These are phyloP conservation scores for Oreochromis niloticus DNA, from an alignment of 2,113 vertebrate genomes.

Conservation along the genomic window DNA sequence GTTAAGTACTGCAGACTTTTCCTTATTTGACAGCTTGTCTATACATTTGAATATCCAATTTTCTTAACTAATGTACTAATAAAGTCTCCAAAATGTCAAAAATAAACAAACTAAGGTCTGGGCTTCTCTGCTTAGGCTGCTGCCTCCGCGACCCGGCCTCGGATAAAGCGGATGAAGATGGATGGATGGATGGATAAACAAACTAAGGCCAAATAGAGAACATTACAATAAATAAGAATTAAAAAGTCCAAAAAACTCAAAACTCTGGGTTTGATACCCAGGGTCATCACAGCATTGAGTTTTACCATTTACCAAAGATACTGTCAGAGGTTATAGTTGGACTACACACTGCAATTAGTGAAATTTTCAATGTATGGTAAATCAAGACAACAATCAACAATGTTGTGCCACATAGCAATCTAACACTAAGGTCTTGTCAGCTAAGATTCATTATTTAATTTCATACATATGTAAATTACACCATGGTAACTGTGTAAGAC, in stretches of 20 bases:
- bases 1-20: background rate
- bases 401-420: background rate
- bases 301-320: background rate
- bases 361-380: background rate
- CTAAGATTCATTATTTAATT: background rate
- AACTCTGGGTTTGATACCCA: background rate
- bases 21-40: background rate
- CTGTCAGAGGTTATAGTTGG: background rate
- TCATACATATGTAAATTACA: background rate
- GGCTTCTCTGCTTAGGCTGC: too few species aligned
- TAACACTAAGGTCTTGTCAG: background rate
- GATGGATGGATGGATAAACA: too few species aligned
- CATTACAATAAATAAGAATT: background rate
- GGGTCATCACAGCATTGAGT: background rate
- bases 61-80: background rate
- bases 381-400: background rate
- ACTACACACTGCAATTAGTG: background rate
- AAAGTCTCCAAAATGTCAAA: background rate
- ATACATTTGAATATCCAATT: background rate
- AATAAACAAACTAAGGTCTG: background rate
- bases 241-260: background rate
- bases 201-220: background rate
- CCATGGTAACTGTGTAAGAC: background rate
- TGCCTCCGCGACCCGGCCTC: too few species aligned
- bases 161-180: too few species aligned